phyloP scores from a whole-genome alignment of 1,140 invertebrate species.

The Euborellia annulipes region DNA sequence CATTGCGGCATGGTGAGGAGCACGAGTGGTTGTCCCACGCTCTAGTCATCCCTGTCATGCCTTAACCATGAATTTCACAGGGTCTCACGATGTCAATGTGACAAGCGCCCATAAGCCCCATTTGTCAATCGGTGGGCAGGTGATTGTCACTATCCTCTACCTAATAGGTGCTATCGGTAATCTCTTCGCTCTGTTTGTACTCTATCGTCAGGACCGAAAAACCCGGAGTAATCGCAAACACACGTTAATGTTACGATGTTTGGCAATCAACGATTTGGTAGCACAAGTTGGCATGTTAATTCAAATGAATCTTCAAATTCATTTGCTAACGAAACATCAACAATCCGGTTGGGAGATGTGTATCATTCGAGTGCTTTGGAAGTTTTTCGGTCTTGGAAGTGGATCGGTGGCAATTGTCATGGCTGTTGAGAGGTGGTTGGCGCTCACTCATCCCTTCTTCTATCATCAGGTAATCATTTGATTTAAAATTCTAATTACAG shows the following conservation, averaged over 20 bases:
- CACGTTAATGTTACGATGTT: constrained; percentile 57
- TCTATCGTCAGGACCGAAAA: constrained; percentile 33
- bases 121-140: constrained; percentile 24
- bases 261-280: constrained; percentile 63
- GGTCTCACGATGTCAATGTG: constrained; percentile 8
- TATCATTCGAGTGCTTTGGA: constrained; percentile 49
- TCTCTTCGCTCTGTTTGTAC: constrained; percentile 38
- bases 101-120: constrained; percentile 17
- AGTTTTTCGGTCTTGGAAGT: constrained; percentile 68
- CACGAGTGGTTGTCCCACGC: too few species aligned
- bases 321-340: constrained; percentile 23
- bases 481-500: too few species aligned
- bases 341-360: constrained; percentile 34
- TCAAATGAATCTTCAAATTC: constrained; percentile 40
- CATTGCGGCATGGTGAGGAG: too few species aligned
- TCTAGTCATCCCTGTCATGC: too few species aligned
- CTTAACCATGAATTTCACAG: too few species aligned
- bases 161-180: constrained; percentile 41
- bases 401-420: constrained; percentile 75
- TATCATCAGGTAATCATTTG: constrained; percentile 84
- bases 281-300: constrained; percentile 37
- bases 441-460: constrained; percentile 68
- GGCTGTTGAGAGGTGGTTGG: constrained; percentile 71
- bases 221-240: constrained; percentile 56
- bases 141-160: constrained; percentile 36